Conservation (phyloP, 2,888 invertebrate genomes). For the Idaea biselata region DNA sequence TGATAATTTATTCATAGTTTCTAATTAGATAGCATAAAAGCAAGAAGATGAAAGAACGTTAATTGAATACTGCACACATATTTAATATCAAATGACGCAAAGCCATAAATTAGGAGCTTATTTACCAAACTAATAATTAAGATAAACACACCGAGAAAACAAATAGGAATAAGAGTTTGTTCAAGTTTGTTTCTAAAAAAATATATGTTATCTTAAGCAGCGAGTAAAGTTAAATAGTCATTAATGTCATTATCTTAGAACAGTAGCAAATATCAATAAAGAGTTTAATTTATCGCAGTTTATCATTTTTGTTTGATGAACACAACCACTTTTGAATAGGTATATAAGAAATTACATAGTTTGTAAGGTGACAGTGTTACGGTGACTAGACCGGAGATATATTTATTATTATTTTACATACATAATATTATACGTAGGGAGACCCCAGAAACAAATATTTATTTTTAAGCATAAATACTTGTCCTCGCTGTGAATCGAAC, state of each 20-base stretch:
- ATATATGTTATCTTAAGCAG: background rate
- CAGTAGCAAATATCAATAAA: background rate
- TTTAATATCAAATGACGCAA: background rate
- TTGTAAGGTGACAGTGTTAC: background rate
- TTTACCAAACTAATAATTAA: background rate
- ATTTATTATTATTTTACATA: too few species aligned
- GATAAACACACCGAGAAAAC: background rate
- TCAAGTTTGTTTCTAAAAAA: background rate
- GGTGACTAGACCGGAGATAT: too few species aligned
- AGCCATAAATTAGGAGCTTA: background rate
- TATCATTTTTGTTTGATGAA: background rate
- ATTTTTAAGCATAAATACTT: too few species aligned
- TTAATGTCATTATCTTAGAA: background rate
- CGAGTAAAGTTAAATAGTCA: background rate
- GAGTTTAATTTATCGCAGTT: background rate
- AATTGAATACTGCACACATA: too few species aligned
- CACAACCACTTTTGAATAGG: background rate
- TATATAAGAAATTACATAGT: background rate
- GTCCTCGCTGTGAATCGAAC: too few species aligned
- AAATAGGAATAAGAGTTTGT: background rate
- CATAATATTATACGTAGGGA: too few species aligned
- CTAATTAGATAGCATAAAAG: too few species aligned
- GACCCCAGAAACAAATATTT: too few species aligned
- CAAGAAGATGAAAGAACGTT: too few species aligned
- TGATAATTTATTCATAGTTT: background rate